Base-by-base conservation (phyloP, 2,888 invertebrate genomes). In the Pterostichus niger region DNA sequence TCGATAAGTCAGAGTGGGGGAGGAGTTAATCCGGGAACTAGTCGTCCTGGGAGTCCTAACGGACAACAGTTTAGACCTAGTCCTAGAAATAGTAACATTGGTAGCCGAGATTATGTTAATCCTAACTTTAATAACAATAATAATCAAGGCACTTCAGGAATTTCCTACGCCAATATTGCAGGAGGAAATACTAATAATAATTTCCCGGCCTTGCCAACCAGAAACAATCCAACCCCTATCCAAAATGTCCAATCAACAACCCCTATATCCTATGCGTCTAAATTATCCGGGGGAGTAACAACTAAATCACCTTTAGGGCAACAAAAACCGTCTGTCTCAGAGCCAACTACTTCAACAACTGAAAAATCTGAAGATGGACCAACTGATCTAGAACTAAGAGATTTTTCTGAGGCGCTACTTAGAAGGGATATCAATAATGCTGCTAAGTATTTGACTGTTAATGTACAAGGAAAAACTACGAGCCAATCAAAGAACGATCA, bases 361-460 rank as follows among this genome's bases (percentile, higher is more conserved):
- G 56, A 75, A 64, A 79, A 64, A 44, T 80, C 84, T 17, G 79
- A 79, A 46, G 89, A 91, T 24, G 87, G 92, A 49, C 91, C 93
- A 35, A 92, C 91, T 80, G 94, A 95, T 86, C 91, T 91, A 85
- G 94, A 95, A 89, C 88, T 95, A 59, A 92, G 93, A 86, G 92
- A 92, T 61, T 90, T 96, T 76, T 93, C 95, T 13, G 96, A 96
- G 90, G 92, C 93, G 78, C 89, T 96, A 17, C 91, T 95, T 83
- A 92, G 91, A 82, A 94, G 95, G 87, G 96, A 96, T 87, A 90
- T 89, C 0, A 96, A 95, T 88, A 96, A 95, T 88, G 95, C 94
- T 54, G 93, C 94, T 6, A 93, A 90, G 87, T 92, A 93, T 85
- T 91, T 96, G n/a, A 93, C 92, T 0, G 87, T 96, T 1, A 95